Evolutionary conservation across 2,888 invertebrate species (phyloP).

Genomic region (Pterostichus niger): DNA sequence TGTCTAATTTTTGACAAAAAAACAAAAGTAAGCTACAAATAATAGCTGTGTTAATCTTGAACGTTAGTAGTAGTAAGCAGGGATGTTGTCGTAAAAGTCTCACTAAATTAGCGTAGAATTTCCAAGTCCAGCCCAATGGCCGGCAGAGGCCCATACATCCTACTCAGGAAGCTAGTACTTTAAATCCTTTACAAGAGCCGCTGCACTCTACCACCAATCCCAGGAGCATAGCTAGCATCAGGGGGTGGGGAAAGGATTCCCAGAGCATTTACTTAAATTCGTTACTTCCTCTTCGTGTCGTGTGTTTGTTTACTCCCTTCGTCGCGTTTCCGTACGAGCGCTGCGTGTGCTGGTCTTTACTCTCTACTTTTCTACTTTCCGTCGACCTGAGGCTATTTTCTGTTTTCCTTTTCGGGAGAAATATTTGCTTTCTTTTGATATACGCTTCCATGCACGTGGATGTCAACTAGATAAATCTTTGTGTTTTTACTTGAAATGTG

Average conservation of each 20-base stretch:
- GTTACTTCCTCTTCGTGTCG: slow-evolving; percentile 47
- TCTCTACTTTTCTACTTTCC: not conserved
- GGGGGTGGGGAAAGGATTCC: not conserved
- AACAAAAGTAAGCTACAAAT: no score
- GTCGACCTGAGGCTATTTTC: slow-evolving; percentile 29
- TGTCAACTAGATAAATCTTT: slow-evolving; percentile 54
- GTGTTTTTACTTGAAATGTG: slow-evolving; percentile 30
- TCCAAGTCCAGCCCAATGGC: slow-evolving; percentile 10
- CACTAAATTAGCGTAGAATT: slow-evolving; percentile 33
- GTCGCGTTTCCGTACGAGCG: not conserved
- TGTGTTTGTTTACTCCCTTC: slow-evolving; percentile 45
- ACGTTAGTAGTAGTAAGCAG: no score
- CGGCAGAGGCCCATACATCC: slow-evolving; percentile 6
- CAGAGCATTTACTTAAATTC: slow-evolving; percentile 55
- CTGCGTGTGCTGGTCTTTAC: not conserved
- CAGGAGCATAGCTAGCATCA: not conserved
- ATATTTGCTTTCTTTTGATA: slow-evolving; percentile 62
- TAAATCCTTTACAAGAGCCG: slow-evolving; percentile 18
- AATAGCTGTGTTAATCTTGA: no score
- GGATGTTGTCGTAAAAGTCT: not conserved
- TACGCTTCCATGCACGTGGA: slow-evolving; percentile 33
- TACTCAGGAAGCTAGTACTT: slow-evolving; percentile 42
- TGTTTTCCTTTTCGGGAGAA: slow-evolving; percentile 57
- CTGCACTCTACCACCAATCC: slow-evolving; percentile 1
- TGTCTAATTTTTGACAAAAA: no score